phyloP scores from a whole-genome alignment of 92 coral and sea anemone genomes.

The Meandrina meandrites region DNA sequence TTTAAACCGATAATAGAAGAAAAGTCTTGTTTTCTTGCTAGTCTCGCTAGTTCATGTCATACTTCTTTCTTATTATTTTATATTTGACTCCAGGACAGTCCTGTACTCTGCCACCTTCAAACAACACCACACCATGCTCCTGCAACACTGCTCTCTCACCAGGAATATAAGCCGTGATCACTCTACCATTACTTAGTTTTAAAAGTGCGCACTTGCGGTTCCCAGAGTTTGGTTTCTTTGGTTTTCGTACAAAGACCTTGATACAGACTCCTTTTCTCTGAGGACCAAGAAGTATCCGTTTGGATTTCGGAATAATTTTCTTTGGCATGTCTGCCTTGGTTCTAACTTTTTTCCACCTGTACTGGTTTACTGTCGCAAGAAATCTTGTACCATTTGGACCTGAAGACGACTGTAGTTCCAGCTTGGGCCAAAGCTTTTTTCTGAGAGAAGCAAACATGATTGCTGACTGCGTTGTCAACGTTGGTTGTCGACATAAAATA shows the following conservation, averaged over 20 bases:
- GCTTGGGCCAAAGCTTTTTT: conserved; percentile 22
- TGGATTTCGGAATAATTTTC: conserved; percentile 67
- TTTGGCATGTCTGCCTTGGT: conserved; percentile 70
- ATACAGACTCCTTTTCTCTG: conserved; percentile 96
- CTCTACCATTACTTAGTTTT: conserved; percentile 89
- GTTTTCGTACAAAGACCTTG: conserved; percentile 89
- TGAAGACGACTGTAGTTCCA: conserved; percentile 9
- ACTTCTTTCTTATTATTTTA: conserved; percentile 90
- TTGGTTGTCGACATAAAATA: neutral
- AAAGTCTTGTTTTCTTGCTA: neutral
- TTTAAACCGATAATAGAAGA: neutral
- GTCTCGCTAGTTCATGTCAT: conserved; percentile 73
- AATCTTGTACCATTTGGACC: conserved; percentile 54
- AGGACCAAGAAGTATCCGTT: conserved; percentile 86
- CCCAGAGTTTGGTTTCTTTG: conserved; percentile 98
- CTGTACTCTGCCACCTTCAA: conserved; percentile 96
- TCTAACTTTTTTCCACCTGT: conserved; percentile 80
- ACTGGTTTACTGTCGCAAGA: conserved; percentile 89
- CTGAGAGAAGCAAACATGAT: conserved; percentile 3
- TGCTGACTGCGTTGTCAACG: neutral
- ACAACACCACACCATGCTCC: conserved; percentile 96
- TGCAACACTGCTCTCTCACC: conserved; percentile 87
- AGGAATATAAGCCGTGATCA: conserved; percentile 94
- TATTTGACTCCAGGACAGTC: conserved; percentile 98
- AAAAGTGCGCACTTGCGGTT: conserved; percentile 93